A percentile compares a stretch with the other conserved stretches of the same genome.
phyloP scores from a whole-genome alignment of 2,113 vertebrate genomes.

The Ploceus nigricollis region DNA sequence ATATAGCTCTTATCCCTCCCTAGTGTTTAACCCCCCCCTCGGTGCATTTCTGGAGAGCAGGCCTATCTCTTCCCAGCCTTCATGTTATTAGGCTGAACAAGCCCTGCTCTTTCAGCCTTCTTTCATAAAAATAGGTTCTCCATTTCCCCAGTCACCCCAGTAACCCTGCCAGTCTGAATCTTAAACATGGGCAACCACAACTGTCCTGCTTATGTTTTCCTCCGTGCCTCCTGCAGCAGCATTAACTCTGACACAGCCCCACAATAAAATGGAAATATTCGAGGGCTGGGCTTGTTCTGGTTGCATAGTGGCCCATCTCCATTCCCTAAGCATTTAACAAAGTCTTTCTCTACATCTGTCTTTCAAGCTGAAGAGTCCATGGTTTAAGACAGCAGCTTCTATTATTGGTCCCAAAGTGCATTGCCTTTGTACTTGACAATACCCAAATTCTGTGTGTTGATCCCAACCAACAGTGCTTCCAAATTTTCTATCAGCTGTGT shows the following conservation, averaged over 20 bases:
- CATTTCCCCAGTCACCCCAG: conserved; percentile 40
- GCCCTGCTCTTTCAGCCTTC: conserved; percentile 48
- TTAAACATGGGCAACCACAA: background rate
- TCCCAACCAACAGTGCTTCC: background rate
- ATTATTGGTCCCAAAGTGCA: conserved; percentile 28
- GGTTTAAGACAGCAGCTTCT: conserved; percentile 9
- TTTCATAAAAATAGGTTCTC: conserved; percentile 43
- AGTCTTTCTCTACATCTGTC: background rate
- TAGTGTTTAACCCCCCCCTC: conserved; percentile 1
- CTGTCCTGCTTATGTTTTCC: background rate
- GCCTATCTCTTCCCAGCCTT: conserved; percentile 60
- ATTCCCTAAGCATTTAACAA: background rate
- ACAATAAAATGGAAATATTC: conserved; percentile 4
- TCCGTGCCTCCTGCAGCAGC: background rate
- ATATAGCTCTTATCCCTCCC: conserved; percentile 66
- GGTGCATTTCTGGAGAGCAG: conserved; percentile 50
- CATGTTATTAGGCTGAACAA: conserved; percentile 58
- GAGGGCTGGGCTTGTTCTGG: background rate
- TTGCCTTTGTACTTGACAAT: background rate
- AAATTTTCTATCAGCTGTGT: background rate
- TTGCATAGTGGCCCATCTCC: background rate
- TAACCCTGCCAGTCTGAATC: conserved; percentile 38
- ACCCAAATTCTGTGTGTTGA: background rate
- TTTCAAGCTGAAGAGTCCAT: background rate
- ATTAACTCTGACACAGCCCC: background rate